Conservation (phyloP, 2,797 vertebrate species). For the Rhinichthys osculus region DNA sequence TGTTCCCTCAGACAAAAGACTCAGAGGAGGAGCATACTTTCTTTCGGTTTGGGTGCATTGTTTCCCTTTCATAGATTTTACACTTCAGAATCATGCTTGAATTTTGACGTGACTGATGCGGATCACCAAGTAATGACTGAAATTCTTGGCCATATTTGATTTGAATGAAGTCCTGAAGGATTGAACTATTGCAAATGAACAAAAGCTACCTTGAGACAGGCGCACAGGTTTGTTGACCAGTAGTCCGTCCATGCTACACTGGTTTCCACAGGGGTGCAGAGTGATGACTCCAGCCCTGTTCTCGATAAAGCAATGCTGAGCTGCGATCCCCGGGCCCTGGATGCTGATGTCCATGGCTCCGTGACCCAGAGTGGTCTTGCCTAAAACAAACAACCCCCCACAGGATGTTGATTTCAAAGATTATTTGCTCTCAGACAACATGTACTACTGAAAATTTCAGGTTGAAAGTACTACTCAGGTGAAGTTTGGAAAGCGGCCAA, state of each 20-base stretch:
- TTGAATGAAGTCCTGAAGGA: not conserved
- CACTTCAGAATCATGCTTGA: slow-evolving; percentile 12
- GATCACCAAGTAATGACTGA: not conserved
- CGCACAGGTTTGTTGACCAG: slow-evolving; percentile 79
- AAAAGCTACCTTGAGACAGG: slow-evolving; percentile 87
- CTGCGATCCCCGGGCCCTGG: slow-evolving; percentile 86
- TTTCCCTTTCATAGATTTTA: slow-evolving; percentile 46
- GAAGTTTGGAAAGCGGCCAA: not conserved
- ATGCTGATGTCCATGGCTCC: slow-evolving; percentile 84
- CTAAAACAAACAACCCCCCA: slow-evolving; percentile 65
- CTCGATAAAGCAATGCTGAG: slow-evolving; percentile 93
- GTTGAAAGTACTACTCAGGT: not conserved
- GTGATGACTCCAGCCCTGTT: slow-evolving; percentile 84
- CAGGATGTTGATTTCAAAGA: slow-evolving; percentile 23
- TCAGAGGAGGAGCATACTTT: not conserved
- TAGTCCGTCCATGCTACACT: slow-evolving; percentile 86
- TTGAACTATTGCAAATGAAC: not conserved
- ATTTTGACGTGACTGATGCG: slow-evolving; percentile 2
- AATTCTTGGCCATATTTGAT: not conserved
- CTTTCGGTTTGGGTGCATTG: slow-evolving; percentile 9
- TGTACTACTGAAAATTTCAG: not conserved
- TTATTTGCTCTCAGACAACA: slow-evolving; percentile 3
- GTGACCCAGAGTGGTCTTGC: slow-evolving; percentile 87
- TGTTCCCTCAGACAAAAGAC: slow-evolving; percentile 48
- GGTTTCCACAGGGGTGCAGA: slow-evolving; percentile 89